Conservation (phyloP, 2,113 vertebrate species). For the Nyctereutes procyonoides region DNA sequence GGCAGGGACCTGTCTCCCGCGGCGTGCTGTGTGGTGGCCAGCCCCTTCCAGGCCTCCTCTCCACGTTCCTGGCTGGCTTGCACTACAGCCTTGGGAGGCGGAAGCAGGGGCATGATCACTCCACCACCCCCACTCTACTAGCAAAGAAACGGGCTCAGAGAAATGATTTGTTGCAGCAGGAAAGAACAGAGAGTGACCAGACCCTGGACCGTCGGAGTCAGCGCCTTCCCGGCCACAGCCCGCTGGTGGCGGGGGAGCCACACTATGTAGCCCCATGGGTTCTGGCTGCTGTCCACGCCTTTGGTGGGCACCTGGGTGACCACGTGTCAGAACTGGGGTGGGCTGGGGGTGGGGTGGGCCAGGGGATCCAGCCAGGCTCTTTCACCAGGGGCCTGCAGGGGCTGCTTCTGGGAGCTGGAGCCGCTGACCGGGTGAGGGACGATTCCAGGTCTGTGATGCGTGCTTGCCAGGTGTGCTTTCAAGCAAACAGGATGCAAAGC, state of each 20-base stretch:
- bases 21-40: background rate
- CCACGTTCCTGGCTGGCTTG: background rate
- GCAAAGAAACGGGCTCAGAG: background rate
- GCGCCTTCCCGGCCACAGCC: background rate
- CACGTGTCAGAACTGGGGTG: background rate
- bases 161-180: background rate
- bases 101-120: background rate
- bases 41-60: background rate
- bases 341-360: fast-evolving
- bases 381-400: background rate
- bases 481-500: constrained; percentile 43
- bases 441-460: background rate
- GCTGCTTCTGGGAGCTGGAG: background rate
- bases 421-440: fast-evolving
- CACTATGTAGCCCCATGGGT: background rate
- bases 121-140: too few species aligned
- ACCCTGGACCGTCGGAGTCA: background rate
- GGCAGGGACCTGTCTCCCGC: background rate
- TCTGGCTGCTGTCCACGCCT: background rate
- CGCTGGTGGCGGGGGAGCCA: background rate
- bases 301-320: background rate
- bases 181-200: background rate
- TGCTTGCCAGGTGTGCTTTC: constrained; percentile 40
- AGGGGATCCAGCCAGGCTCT: background rate
- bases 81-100: fast-evolving